These are phyloP conservation scores for Pantala flavescens DNA, from an alignment of 1,140 invertebrate species.

Conservation along the genomic window DNA sequence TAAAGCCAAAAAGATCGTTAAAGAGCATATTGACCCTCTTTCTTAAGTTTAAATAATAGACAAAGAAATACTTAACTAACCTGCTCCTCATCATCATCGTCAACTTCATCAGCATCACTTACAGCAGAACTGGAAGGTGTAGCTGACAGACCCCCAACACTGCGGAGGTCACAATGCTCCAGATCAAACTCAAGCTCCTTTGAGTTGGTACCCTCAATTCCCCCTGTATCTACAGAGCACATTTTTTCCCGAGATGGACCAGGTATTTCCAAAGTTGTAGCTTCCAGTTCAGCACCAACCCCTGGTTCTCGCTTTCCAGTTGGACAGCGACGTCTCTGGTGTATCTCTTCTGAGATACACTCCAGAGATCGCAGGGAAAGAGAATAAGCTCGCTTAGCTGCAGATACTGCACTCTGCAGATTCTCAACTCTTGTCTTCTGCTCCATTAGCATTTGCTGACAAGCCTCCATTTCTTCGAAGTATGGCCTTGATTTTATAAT, in stretches of 20 bases:
- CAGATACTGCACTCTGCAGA: constrained; percentile 65
- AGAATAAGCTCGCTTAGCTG: constrained; percentile 74
- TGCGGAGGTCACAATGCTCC: neutral
- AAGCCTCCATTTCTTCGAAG: constrained; percentile 53
- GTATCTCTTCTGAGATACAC: constrained; percentile 88
- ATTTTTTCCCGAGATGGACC: neutral
- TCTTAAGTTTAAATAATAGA: too few species aligned
- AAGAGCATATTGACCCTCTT: too few species aligned
- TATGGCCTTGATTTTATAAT: constrained; percentile 70
- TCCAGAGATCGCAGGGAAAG: constrained; percentile 77
- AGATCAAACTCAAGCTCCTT: neutral
- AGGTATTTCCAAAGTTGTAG: neutral
- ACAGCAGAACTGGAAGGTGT: neutral
- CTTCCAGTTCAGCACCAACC: neutral
- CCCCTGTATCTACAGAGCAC: neutral
- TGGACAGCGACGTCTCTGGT: constrained; percentile 43
- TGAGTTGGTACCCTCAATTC: neutral
- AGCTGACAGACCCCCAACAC: neutral
- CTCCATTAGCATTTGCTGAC: constrained; percentile 61
- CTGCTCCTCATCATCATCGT: neutral
- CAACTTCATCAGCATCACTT: neutral
- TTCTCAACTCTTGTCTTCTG: constrained; percentile 74
- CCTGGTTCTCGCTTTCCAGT: neutral
- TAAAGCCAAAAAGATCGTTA: too few species aligned
- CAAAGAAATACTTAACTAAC: neutral